Conservation (phyloP, 2,797 vertebrate species). For the Coluber constrictor region DNA sequence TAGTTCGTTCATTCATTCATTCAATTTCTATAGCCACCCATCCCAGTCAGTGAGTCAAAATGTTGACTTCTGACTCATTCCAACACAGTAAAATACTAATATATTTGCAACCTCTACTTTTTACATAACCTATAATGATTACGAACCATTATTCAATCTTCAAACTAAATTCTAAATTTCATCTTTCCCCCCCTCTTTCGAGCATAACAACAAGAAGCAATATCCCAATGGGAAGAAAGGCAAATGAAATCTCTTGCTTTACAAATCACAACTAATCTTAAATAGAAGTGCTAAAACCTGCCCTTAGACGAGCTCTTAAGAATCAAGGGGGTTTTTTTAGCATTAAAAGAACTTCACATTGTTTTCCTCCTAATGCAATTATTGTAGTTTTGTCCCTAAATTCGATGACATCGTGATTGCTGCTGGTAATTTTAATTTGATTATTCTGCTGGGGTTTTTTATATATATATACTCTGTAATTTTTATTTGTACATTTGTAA, state of each 20-base stretch:
- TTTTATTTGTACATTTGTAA: neutral
- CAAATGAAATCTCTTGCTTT: neutral
- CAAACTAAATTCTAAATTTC: neutral
- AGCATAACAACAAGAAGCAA: neutral
- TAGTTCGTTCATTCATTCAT: no score
- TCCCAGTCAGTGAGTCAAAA: neutral
- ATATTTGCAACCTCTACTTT: neutral
- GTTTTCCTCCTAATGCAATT: neutral
- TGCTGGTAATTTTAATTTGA: neutral
- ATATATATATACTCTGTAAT: neutral
- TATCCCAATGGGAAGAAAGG: neutral
- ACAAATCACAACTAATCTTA: neutral
- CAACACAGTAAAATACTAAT: neutral
- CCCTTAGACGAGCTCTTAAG: neutral
- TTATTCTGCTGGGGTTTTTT: neutral
- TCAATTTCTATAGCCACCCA: neutral
- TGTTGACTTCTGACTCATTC: neutral
- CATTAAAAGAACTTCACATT: neutral
- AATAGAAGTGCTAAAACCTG: neutral
- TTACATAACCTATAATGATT: neutral
- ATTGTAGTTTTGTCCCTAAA: neutral
- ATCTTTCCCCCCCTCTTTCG: neutral
- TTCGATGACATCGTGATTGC: neutral
- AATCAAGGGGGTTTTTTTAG: neutral
- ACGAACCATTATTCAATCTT: neutral